Evolutionary conservation across 2,113 vertebrate species (phyloP).

Genomic region (Crotalus helleri): DNA sequence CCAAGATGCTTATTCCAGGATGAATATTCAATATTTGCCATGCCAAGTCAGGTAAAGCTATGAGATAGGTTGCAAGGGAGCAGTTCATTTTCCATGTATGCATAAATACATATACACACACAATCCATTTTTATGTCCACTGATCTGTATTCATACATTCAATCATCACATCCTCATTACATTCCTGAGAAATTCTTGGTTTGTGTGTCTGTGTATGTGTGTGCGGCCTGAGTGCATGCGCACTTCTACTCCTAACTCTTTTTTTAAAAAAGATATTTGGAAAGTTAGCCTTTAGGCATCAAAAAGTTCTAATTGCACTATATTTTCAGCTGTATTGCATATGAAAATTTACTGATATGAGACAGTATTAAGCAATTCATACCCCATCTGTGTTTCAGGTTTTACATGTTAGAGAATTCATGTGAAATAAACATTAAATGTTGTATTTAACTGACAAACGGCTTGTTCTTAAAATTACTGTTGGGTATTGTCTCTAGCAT

Average conservation of each 20-base stretch:
- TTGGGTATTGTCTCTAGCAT: not conserved
- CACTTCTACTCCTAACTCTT: not conserved
- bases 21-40: not conserved
- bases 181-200: not conserved
- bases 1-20: not conserved
- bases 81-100: not conserved
- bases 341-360: not conserved
- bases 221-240: not conserved
- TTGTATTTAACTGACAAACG: not conserved
- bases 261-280: not conserved
- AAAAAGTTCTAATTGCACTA: not conserved
- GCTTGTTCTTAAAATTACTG: not conserved
- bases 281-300: not conserved
- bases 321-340: not conserved
- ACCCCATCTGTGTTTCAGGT: not conserved
- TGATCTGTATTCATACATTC: not conserved
- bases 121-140: not conserved
- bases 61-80: not conserved
- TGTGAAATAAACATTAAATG: not conserved
- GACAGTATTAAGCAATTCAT: not conserved
- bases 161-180: not conserved
- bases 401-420: not conserved
- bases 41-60: not conserved
- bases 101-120: not conserved
- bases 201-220: not conserved